Conservation (phyloP, 2,797 vertebrate genomes). For the Sus cebifrons region DNA sequence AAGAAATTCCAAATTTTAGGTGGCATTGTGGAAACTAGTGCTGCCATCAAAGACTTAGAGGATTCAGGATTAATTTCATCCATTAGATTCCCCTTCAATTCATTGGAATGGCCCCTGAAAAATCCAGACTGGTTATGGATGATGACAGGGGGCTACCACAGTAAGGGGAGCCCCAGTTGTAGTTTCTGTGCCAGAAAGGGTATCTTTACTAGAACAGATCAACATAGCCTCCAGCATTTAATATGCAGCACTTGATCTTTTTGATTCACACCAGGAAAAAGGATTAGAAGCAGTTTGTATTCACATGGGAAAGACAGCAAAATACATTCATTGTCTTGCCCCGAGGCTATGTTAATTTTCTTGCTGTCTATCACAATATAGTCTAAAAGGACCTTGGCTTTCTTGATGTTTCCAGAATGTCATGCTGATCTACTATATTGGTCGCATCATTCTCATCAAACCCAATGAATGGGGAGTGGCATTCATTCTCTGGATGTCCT, state of each 20-base stretch:
- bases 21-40: background rate
- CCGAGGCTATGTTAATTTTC: constrained; percentile 74
- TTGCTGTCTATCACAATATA: constrained; percentile 65
- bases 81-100: background rate
- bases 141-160: background rate
- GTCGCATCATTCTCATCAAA: constrained; percentile 16
- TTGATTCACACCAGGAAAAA: constrained; percentile 76
- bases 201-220: constrained; percentile 66
- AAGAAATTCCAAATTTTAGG: background rate
- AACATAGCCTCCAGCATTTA: constrained; percentile 73
- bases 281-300: constrained; percentile 81
- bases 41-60: background rate
- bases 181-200: constrained; percentile 3
- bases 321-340: constrained; percentile 74
- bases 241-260: constrained; percentile 77
- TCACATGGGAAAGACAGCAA: constrained; percentile 73
- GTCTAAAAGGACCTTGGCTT: constrained; percentile 70
- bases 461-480: background rate
- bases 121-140: background rate
- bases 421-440: background rate
- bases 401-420: constrained; percentile 59
- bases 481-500: background rate
- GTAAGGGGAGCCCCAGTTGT: background rate
- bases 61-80: background rate
- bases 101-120: background rate